Evolutionary conservation across 2,888 invertebrate species (phyloP).

Genomic region (Xestia c-nigrum): DNA sequence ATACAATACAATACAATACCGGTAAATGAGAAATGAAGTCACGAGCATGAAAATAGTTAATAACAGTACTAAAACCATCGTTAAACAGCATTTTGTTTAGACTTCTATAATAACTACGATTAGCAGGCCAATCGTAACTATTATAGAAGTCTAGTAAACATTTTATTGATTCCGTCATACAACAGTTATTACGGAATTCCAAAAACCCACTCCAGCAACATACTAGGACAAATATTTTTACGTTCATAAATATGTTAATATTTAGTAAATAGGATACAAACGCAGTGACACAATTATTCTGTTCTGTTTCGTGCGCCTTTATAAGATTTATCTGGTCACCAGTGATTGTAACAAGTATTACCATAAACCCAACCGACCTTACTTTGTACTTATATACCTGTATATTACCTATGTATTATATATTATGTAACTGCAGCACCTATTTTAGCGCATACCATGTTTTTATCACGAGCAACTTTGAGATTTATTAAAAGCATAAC

Average conservation of each 20-base stretch:
- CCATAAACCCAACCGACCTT: conserved; percentile 77
- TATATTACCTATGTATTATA: conserved; percentile 16
- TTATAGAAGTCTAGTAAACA: background rate
- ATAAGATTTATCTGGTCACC: conserved; percentile 74
- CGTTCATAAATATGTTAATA: conserved; percentile 55
- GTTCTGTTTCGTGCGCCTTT: conserved; percentile 72
- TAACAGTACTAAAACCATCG: conserved; percentile 5
- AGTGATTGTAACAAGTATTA: conserved; percentile 70
- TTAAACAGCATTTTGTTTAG: background rate
- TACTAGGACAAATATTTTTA: conserved; percentile 42
- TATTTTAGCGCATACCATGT: conserved; percentile 45
- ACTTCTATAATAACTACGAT: too few species aligned
- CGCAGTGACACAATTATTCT: conserved; percentile 68
- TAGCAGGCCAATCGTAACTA: background rate
- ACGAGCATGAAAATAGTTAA: background rate
- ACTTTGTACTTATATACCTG: conserved; percentile 51
- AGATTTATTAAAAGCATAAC: conserved; percentile 27
- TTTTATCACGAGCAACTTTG: conserved; percentile 42
- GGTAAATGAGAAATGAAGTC: background rate
- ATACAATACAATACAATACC: too few species aligned
- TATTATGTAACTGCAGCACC: conserved; percentile 46
- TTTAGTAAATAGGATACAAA: conserved; percentile 64
- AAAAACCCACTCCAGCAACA: conserved; percentile 14
- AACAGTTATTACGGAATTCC: conserved; percentile 1
- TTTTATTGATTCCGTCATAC: background rate